These are phyloP conservation scores for Laupala kohalensis DNA, from an alignment of 1,140 invertebrate species.

Conservation along the genomic window DNA sequence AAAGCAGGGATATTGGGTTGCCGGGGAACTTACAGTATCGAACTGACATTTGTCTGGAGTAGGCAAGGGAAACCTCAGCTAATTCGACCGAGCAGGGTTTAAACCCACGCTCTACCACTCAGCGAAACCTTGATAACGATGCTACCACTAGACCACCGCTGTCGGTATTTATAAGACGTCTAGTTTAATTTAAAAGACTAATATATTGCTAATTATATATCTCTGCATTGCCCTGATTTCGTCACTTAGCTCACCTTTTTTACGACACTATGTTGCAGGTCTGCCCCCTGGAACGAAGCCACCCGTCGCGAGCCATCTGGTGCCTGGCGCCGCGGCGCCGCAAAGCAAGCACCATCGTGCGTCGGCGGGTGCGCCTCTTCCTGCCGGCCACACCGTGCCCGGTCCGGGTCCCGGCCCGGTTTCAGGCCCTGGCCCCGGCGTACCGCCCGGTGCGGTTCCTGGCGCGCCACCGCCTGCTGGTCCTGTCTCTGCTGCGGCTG, in stretches of 20 bases:
- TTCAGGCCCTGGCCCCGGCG: conserved; percentile 25
- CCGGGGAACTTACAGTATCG: too few relatives aligned
- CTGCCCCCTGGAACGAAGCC: conserved; percentile 25
- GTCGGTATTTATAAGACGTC: too few relatives aligned
- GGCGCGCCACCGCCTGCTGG: conserved; percentile 30
- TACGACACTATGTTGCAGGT: conserved; percentile 23
- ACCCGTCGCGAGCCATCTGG: conserved; percentile 28
- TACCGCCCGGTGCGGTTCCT: conserved; percentile 28
- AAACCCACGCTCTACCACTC: too few relatives aligned
- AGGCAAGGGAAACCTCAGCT: too few relatives aligned
- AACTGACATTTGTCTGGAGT: too few relatives aligned
- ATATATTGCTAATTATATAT: too few relatives aligned
- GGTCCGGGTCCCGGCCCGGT: conserved; percentile 12
- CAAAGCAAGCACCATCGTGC: conserved; percentile 29
- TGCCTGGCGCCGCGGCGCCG: conserved; percentile 19
- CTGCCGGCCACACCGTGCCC: conserved; percentile 20
- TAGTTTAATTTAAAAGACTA: too few relatives aligned
- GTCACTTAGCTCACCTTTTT: not conserved
- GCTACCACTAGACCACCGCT: too few relatives aligned
- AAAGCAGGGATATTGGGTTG: too few relatives aligned
- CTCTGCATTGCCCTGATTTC: too few relatives aligned
- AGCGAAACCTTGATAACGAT: too few relatives aligned
- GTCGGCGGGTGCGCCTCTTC: conserved; percentile 25
- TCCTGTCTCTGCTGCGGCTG: not conserved
- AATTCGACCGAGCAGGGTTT: too few relatives aligned